These are phyloP conservation scores for Cephus rjabovi DNA, from an alignment of 2,888 invertebrate species.

Conservation along the genomic window DNA sequence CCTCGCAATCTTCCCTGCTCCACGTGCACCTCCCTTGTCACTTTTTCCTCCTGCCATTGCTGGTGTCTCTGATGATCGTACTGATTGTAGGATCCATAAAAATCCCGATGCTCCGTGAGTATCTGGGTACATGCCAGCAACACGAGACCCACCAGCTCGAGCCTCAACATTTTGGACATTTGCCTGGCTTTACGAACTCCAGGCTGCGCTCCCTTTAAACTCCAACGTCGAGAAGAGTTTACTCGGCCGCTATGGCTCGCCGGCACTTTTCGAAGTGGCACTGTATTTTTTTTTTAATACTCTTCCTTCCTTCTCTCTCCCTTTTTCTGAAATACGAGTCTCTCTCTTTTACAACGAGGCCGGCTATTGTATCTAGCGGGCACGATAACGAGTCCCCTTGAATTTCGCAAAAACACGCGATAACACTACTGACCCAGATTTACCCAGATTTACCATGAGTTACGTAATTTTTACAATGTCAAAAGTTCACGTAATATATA, in stretches of 20 bases:
- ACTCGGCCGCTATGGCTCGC: background rate
- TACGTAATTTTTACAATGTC: no score
- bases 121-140: constrained; percentile 59
- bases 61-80: constrained; percentile 43
- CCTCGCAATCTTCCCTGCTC: constrained; percentile 79
- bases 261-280: background rate
- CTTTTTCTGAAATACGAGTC: no score
- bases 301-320: no score
- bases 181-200: constrained; percentile 4
- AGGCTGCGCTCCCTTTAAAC: no score
- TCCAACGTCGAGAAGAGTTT: background rate
- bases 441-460: no score
- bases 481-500: no score
- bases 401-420: no score
- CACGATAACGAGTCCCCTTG: no score
- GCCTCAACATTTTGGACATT: constrained; percentile 54
- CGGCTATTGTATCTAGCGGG: no score
- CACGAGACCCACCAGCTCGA: constrained; percentile 54
- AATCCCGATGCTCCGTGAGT: constrained; percentile 55
- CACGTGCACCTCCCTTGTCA: constrained; percentile 73
- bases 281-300: background rate
- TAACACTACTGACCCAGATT: no score
- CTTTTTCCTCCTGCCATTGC: constrained; percentile 60
- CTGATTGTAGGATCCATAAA: constrained; percentile 44
- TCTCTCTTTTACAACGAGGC: no score